Conservation (phyloP, 2,888 invertebrate genomes). For the Anorthoa munda region DNA sequence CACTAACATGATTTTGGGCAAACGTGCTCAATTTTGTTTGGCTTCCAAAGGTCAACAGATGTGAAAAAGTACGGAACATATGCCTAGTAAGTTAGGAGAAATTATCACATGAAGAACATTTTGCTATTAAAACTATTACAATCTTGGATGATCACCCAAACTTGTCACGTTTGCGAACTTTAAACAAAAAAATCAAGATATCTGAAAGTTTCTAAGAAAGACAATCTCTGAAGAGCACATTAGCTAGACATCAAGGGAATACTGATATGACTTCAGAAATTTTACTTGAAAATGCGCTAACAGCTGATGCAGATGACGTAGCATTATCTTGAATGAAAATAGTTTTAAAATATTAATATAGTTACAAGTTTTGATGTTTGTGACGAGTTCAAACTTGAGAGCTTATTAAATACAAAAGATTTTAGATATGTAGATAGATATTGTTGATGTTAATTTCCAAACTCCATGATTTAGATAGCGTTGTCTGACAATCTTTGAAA, state of each 20-base stretch:
- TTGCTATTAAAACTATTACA: not conserved
- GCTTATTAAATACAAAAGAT: no score
- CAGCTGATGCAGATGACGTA: constrained; percentile 51
- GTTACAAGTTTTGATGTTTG: constrained; percentile 12
- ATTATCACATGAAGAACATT: not conserved
- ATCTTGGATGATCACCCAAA: constrained; percentile 15
- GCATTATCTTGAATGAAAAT: constrained; percentile 42
- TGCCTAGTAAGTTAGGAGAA: not conserved
- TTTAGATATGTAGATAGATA: no score
- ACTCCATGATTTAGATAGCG: not conserved
- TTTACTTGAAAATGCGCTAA: constrained; percentile 47
- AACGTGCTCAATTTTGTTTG: constrained; percentile 30
- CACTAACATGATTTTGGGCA: constrained; percentile 40
- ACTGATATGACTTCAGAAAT: constrained; percentile 54
- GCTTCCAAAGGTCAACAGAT: constrained; percentile 3
- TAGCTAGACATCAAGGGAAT: constrained; percentile 39
- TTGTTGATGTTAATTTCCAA: not conserved
- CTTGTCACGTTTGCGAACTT: constrained; percentile 35
- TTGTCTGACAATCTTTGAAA: not conserved
- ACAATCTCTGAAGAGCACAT: constrained; percentile 34
- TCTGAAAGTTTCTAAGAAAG: constrained; percentile 42
- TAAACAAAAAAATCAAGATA: constrained; percentile 8
- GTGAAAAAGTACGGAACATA: not conserved
- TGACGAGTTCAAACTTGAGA: constrained; percentile 16
- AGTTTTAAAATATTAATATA: constrained; percentile 12